Conservation (phyloP, 2,797 vertebrate genomes). For the Xiphorhynchus erythropygius region DNA sequence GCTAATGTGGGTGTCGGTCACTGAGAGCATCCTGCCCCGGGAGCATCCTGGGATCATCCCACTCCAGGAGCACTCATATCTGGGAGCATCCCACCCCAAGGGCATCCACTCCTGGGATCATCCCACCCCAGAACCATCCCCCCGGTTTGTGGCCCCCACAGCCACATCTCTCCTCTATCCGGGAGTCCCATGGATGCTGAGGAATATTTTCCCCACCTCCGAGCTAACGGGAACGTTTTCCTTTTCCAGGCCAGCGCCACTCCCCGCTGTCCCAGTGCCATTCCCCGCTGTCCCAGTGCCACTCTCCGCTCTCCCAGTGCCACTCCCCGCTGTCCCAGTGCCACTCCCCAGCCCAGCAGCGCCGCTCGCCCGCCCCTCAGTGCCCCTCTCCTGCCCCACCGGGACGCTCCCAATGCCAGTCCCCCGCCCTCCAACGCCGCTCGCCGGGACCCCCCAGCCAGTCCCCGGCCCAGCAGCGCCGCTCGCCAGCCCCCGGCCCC, state of each 20-base stretch:
- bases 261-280: slow-evolving; percentile 78
- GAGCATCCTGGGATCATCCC: neutral
- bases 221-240: rapidly evolving
- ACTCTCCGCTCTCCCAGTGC: slow-evolving; percentile 69
- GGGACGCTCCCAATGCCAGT: slow-evolving; percentile 54
- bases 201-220: rapidly evolving
- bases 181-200: rapidly evolving
- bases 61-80: no score
- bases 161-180: rapidly evolving
- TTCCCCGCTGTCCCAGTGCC: slow-evolving; percentile 78
- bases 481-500: slow-evolving; percentile 80
- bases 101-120: neutral
- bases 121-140: neutral
- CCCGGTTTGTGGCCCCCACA: rapidly evolving
- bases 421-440: slow-evolving; percentile 47
- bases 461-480: slow-evolving; percentile 85
- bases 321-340: slow-evolving; percentile 61
- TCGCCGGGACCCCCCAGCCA: slow-evolving; percentile 80
- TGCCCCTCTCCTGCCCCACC: slow-evolving; percentile 79
- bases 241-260: slow-evolving; percentile 68
- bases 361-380: slow-evolving; percentile 77
- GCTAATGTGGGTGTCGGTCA: rapidly evolving
- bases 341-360: slow-evolving; percentile 23
- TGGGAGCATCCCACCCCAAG: no score
- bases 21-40: neutral